Conservation (phyloP, 2,113 vertebrate species). For the Columbina picui region DNA sequence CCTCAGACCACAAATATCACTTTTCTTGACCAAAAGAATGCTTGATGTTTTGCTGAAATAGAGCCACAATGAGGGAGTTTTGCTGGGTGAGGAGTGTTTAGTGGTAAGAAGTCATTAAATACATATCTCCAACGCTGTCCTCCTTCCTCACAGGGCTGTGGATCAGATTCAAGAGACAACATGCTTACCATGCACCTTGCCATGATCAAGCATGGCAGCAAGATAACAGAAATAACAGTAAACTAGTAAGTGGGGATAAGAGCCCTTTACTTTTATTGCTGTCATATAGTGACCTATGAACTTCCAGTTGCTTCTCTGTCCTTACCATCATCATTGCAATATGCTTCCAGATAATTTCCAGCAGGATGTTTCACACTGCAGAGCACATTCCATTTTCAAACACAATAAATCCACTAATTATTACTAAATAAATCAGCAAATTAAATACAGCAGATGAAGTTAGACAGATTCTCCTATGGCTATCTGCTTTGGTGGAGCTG, state of each 20-base stretch:
- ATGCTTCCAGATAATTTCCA: neutral
- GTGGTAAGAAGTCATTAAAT: neutral
- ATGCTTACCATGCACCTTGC: neutral
- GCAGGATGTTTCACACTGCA: neutral
- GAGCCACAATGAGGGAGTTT: neutral
- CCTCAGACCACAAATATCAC: neutral
- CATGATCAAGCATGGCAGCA: neutral
- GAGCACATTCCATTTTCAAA: conserved; percentile 6
- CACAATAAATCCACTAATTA: conserved; percentile 17
- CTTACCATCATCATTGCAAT: neutral
- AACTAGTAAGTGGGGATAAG: neutral
- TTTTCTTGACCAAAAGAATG: neutral
- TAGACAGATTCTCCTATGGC: conserved; percentile 54
- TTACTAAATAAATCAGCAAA: conserved; percentile 40
- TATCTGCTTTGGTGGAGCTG: conserved; percentile 11
- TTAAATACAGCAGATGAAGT: conserved; percentile 18
- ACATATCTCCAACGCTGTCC: neutral
- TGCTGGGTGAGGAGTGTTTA: neutral
- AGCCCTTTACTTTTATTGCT: neutral
- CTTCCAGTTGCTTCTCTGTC: neutral
- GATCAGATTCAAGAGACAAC: neutral
- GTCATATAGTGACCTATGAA: neutral
- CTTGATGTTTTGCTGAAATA: neutral
- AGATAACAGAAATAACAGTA: neutral
- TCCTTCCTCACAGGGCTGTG: neutral